These are phyloP conservation scores for Perca schrenkii DNA, from an alignment of 2,113 vertebrate genomes.

Conservation along the genomic window DNA sequence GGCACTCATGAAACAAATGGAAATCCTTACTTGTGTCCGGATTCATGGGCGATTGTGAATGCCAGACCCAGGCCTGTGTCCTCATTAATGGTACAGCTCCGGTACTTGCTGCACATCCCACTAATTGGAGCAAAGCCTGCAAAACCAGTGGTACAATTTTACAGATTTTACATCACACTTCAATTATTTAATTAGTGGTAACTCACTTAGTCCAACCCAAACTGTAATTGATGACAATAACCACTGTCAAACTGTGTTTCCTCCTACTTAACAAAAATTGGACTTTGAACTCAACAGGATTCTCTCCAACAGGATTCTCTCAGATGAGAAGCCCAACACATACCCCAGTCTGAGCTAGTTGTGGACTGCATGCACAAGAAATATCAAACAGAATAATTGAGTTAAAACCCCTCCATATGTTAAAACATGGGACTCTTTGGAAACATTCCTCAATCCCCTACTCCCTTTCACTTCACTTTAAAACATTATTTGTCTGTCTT, in stretches of 20 bases:
- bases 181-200: not conserved
- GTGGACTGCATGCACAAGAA: constrained; percentile 24
- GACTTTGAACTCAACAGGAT: not conserved
- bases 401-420: constrained; percentile 45
- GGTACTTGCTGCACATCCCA: constrained; percentile 95
- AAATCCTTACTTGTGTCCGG: constrained; percentile 91
- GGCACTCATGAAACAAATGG: not conserved
- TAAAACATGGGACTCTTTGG: constrained; percentile 31
- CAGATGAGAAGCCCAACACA: constrained; percentile 2
- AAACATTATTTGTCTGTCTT: constrained; percentile 31
- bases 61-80: constrained; percentile 92
- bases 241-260: constrained; percentile 7
- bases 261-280: not conserved
- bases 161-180: not conserved
- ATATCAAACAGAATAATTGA: constrained; percentile 32
- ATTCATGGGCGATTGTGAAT: constrained; percentile 94
- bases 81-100: constrained; percentile 93
- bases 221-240: not conserved
- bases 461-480: constrained; percentile 39
- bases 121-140: constrained; percentile 93
- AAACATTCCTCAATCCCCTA: constrained; percentile 34
- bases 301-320: not conserved
- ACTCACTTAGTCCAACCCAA: not conserved
- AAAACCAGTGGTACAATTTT: constrained; percentile 8
- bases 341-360: not conserved